Evolutionary conservation across 2,797 vertebrate species (phyloP).

Genomic region (Sebastes oblongus): DNA sequence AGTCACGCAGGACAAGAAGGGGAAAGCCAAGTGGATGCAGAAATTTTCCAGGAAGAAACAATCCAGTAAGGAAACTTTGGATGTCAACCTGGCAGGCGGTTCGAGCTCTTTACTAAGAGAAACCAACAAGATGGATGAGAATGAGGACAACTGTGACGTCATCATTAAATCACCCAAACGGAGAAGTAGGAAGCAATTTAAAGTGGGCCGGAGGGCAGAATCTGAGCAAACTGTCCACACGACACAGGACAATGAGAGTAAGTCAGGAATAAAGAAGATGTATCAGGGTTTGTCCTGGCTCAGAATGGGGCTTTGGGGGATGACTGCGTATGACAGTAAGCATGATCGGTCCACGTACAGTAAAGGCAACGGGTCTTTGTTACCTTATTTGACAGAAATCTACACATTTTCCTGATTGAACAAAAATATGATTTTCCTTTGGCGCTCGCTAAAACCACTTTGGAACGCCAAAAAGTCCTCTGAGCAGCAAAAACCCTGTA

Average conservation of each 20-base stretch:
- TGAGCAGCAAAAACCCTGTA: too few species aligned
- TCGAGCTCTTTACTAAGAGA: not conserved
- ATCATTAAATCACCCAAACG: slow-evolving; percentile 4
- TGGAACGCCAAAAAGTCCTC: too few species aligned
- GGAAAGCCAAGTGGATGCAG: not conserved
- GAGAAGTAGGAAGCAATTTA: slow-evolving; percentile 17
- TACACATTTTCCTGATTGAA: too few species aligned
- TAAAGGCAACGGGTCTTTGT: too few species aligned
- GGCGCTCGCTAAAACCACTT: too few species aligned
- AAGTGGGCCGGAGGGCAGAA: slow-evolving; percentile 4
- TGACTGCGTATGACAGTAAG: too few species aligned
- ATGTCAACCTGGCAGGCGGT: not conserved
- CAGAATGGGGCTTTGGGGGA: too few species aligned
- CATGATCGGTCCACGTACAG: too few species aligned
- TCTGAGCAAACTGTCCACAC: slow-evolving; percentile 47
- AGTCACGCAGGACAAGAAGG: slow-evolving; percentile 16
- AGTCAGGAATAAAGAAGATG: slow-evolving; percentile 20
- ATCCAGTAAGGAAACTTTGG: not conserved
- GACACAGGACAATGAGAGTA: slow-evolving; percentile 58
- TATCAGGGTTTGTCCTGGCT: too few species aligned
- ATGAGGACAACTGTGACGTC: slow-evolving; percentile 35
- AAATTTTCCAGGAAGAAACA: slow-evolving; percentile 12
- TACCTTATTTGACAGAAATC: too few species aligned
- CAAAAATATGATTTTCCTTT: too few species aligned
- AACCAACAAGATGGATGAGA: not conserved